phyloP scores from a whole-genome alignment of 1,140 invertebrate genomes.

The Diorhabda carinulata region DNA sequence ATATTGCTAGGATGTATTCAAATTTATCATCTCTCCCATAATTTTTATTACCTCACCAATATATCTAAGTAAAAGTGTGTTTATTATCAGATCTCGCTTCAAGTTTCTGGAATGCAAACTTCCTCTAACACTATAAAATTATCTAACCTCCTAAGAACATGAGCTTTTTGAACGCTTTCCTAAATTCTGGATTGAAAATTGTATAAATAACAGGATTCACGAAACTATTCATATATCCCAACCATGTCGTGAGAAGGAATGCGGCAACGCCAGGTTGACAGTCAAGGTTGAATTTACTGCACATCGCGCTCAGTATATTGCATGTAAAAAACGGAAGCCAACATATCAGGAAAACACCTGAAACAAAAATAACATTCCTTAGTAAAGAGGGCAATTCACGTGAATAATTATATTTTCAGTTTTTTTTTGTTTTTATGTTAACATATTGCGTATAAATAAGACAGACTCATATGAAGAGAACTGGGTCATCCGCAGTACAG shows the following conservation, averaged over 20 bases:
- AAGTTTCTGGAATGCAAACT: constrained; percentile 4
- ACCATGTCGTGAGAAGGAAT: constrained; percentile 95
- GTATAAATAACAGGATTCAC: constrained; percentile 99
- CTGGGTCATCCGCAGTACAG: no score
- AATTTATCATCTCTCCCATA: neutral
- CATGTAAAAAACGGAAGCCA: constrained; percentile 99
- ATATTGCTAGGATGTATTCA: no score
- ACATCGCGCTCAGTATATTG: constrained; percentile 94
- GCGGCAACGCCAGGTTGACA: constrained; percentile 84
- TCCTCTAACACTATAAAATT: neutral
- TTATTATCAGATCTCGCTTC: constrained; percentile 10
- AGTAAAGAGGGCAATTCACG: no score
- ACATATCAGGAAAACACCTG: constrained; percentile 90
- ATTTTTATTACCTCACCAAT: neutral
- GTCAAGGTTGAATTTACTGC: constrained; percentile 73
- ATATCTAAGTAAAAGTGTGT: neutral
- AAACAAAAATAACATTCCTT: constrained; percentile 27
- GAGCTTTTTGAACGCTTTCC: constrained; percentile 97
- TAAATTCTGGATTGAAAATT: constrained; percentile 98
- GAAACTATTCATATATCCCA: constrained; percentile 98
- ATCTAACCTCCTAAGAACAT: constrained; percentile 58
- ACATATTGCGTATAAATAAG: no score
- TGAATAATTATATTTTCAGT: no score
- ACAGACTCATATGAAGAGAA: no score
- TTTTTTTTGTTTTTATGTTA: no score